A percentile compares a stretch with the other conserved stretches of the same genome.
These are phyloP conservation scores for Apocheima hispidaria DNA, from an alignment of 2,888 invertebrate genomes.

Conservation along the genomic window DNA sequence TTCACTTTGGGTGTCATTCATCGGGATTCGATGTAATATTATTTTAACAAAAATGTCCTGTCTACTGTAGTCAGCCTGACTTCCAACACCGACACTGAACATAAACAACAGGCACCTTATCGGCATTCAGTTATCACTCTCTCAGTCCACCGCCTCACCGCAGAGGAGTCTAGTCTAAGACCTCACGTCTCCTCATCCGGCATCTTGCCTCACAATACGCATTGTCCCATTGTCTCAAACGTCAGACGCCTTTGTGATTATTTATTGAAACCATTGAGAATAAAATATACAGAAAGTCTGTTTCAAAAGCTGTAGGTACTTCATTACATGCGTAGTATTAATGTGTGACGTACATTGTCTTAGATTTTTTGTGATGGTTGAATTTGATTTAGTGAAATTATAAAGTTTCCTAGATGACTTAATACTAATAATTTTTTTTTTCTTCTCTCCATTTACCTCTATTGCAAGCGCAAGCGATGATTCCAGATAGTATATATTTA, in stretches of 20 bases:
- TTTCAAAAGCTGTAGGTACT: too few species aligned
- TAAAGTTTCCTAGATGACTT: too few species aligned
- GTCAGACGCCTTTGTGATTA: constrained; percentile 35
- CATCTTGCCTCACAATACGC: constrained; percentile 21
- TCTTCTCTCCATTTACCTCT: too few species aligned
- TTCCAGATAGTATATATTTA: too few species aligned
- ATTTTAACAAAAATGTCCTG: not conserved
- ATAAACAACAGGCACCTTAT: not conserved
- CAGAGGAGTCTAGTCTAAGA: not conserved
- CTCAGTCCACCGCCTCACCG: not conserved
- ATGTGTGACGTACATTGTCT: too few species aligned
- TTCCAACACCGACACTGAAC: not conserved
- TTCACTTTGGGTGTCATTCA: not conserved
- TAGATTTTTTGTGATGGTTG: too few species aligned
- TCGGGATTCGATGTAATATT: not conserved
- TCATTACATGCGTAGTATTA: not conserved
- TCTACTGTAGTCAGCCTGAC: not conserved
- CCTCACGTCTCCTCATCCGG: constrained; percentile 8
- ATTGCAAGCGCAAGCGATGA: too few species aligned
- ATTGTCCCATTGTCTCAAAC: constrained; percentile 40
- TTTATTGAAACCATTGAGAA: constrained; percentile 8
- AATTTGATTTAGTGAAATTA: too few species aligned
- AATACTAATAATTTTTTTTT: too few species aligned
- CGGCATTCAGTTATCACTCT: not conserved
- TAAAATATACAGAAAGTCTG: not conserved